A percentile compares a stretch with the other conserved stretches of the same genome.
These are phyloP conservation scores for Alouatta palliata DNA, from an alignment of 2,113 vertebrate species.

Conservation along the genomic window DNA sequence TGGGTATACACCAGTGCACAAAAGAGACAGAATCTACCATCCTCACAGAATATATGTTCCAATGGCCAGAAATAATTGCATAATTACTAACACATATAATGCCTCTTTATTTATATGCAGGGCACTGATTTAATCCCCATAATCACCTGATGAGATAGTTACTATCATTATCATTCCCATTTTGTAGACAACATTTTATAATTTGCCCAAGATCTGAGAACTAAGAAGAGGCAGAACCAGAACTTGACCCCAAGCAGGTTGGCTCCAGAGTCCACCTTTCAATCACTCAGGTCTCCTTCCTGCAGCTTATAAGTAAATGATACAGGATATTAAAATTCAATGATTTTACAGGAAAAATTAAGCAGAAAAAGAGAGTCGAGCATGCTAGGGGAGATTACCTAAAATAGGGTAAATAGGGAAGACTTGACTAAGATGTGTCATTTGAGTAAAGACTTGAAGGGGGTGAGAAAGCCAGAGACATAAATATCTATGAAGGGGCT, in stretches of 20 bases:
- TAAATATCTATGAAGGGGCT: background rate
- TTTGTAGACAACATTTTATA: conserved; percentile 21
- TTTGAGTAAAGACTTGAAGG: background rate
- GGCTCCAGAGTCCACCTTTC: background rate
- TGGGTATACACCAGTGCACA: background rate
- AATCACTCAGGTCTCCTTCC: background rate
- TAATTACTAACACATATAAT: background rate
- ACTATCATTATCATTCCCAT: background rate
- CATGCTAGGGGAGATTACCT: background rate
- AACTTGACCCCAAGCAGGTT: background rate
- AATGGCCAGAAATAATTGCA: conserved; percentile 16
- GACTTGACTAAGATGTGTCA: background rate
- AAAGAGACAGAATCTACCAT: conserved; percentile 39
- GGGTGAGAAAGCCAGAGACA: background rate
- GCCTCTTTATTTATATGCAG: background rate
- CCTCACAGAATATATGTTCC: background rate
- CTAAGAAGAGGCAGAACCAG: background rate
- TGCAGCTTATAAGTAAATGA: background rate
- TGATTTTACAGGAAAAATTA: background rate
- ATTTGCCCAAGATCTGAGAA: conserved; percentile 1
- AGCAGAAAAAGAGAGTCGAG: background rate
- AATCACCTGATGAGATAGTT: conserved; percentile 15
- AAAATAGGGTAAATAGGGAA: background rate
- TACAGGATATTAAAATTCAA: background rate
- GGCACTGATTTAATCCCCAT: background rate